Conservation (phyloP, 2,113 vertebrate genomes). For the Hydropotes inermis region DNA sequence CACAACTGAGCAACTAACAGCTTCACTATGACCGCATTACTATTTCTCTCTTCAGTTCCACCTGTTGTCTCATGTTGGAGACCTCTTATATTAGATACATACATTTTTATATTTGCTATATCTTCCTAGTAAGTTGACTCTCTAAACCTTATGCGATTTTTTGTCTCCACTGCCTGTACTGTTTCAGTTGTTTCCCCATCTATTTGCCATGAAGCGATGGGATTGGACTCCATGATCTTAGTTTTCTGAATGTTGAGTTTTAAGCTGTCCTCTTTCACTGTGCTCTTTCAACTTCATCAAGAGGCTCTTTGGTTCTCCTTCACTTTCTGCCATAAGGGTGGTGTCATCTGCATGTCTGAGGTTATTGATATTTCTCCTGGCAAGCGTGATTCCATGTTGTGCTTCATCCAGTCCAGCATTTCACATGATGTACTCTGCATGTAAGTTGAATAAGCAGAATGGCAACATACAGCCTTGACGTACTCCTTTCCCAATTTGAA, state of each 20-base stretch:
- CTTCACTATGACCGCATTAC: background rate
- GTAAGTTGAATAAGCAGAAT: background rate
- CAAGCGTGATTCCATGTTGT: background rate
- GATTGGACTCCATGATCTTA: rapidly evolving
- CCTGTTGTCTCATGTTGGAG: background rate
- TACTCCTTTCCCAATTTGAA: background rate
- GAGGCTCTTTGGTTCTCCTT: background rate
- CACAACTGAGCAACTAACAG: background rate
- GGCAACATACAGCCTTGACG: background rate
- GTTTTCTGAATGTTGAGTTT: background rate
- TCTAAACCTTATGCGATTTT: background rate
- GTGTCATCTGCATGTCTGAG: background rate
- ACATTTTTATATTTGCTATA: background rate
- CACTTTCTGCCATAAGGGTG: background rate
- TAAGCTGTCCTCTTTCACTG: background rate
- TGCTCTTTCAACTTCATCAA: background rate
- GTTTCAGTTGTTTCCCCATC: background rate
- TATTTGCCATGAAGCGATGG: background rate
- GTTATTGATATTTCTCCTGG: background rate
- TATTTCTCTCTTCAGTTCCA: background rate
- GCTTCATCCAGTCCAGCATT: background rate
- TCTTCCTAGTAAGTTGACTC: background rate
- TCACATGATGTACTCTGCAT: background rate
- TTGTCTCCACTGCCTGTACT: background rate
- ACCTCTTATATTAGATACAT: background rate